Evolutionary conservation across 2,113 vertebrate species (phyloP), one percentile per base, ranked within the genome.

Genomic region (Cacatua alba): DNA sequence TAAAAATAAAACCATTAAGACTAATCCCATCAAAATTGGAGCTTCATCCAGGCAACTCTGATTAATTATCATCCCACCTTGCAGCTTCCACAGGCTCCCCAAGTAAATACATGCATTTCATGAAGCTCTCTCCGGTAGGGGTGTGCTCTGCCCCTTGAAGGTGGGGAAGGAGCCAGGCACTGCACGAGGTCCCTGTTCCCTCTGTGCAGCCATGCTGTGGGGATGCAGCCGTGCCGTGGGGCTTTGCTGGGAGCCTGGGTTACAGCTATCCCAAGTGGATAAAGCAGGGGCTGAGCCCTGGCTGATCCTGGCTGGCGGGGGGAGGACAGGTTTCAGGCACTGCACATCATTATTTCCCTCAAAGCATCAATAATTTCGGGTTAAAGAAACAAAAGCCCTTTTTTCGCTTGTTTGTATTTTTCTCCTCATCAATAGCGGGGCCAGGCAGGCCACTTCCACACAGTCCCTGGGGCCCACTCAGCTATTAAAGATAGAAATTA

Each of bases 21-120:
- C 94, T 95, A 97, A 98, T 98, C 97, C 91, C 95, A 97, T 98
- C 97, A 97, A 98, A 97, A 96, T 95, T 93, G 97, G 97, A 97
- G 96, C 90, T 96, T 96, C 95, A 91, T 64, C 96, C 29, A 15
- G 17, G 88, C 77, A 70, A 72, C 85, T 96, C 89, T 46, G 33
- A 74, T 81, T 96, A 95, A 97, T 96, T 91, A 82, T 28, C 39
- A 31, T 65, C 52, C 85, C 85, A 86, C 87, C 95, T 96, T 17
- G 68, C 39, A 11, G 74, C 43, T 90, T 52, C 31, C 59, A 13
- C 31, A 41, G 91, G 48, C 21, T 18, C 63, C 11, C 37, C 28
- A 35, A 59, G 63, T 31, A n/a, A 44, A 53, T 0, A 11, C 8
- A 20, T 0, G 1, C 0, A 2, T 6, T 89, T n/a, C 52, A 59